Evolutionary conservation across 2,113 vertebrate species (phyloP).

Genomic region (Tragelaphus strepsiceros): DNA sequence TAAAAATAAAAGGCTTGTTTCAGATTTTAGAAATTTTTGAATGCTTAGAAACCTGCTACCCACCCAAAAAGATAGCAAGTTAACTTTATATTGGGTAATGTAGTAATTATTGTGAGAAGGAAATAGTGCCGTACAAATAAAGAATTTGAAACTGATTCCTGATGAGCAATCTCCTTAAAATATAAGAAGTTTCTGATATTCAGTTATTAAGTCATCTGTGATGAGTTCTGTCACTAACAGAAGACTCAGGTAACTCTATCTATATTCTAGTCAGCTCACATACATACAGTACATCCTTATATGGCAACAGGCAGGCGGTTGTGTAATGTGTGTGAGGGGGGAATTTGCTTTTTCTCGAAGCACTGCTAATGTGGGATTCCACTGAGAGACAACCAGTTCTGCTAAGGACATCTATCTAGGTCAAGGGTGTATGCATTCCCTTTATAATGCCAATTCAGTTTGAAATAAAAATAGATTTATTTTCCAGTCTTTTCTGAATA

Average conservation of each 20-base stretch:
- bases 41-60: not conserved
- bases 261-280: not conserved
- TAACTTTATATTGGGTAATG: not conserved
- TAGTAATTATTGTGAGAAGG: not conserved
- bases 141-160: not conserved
- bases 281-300: not conserved
- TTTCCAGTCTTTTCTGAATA: not conserved
- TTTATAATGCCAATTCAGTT: not conserved
- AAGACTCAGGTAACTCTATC: not conserved
- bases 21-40: not conserved
- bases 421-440: not conserved
- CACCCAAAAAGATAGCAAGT: not conserved
- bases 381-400: not conserved
- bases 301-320: not conserved
- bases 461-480: conserved; percentile 4
- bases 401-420: not conserved
- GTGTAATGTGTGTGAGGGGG: not conserved
- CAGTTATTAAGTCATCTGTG: not conserved
- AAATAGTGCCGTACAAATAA: not conserved
- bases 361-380: not conserved
- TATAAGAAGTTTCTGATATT: not conserved
- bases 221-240: not conserved
- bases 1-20: not conserved
- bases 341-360: not conserved
- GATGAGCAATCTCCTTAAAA: not conserved